Base-by-base conservation (phyloP, 2,888 invertebrate species). In the Arrhopalites spinosus region DNA sequence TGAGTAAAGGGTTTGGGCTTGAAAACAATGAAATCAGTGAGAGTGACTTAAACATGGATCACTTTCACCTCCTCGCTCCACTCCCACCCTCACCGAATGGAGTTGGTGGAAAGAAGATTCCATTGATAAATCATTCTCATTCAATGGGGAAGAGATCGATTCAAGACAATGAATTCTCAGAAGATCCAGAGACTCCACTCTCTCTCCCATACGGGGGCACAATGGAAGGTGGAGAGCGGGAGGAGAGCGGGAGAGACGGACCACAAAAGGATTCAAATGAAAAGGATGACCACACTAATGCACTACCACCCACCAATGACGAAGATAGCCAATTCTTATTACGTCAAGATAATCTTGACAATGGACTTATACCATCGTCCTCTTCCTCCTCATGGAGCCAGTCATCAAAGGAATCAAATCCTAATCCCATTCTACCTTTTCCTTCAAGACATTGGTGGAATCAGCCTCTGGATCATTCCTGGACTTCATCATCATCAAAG, bases 21-120 rank as follows among this genome's bases (percentile, higher is more conserved):
- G 72, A 72, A 61, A 72, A 72, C 64, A 73, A 73, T 73, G 73
- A 73, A 73, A 73, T 73, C 73, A 50, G 64, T 66, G n/a, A 47
- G 30, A 29, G 72, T 73, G 63, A 73, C 45, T 27, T 25, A 17
- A 20, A 29, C 47, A 50, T 30, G 50, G 50, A 63, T 73, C 66
- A 64, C 66, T 73, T 73, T 73, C 73, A 63, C 72, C 72, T 72
- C 45, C 70, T n/a, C 47, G n/a, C 64, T 25, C 50, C 70, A 45
- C n/a, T 36, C 30, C 56, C 17, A 1, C 20, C 56, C 30, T 59
- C 61, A 15, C 27, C 64, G 13, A 2, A 8, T 64, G n/a, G n/a
- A n/a, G n/a, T n/a, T n/a, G n/a, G n/a, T n/a, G 66, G 66, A 36
- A 66, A 61, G 36, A 36, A 72, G 72, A 73, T 64, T 47, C 29